These are phyloP conservation scores for Anguilla pacifica DNA, from an alignment of 2,797 vertebrate genomes.

Conservation along the genomic window DNA sequence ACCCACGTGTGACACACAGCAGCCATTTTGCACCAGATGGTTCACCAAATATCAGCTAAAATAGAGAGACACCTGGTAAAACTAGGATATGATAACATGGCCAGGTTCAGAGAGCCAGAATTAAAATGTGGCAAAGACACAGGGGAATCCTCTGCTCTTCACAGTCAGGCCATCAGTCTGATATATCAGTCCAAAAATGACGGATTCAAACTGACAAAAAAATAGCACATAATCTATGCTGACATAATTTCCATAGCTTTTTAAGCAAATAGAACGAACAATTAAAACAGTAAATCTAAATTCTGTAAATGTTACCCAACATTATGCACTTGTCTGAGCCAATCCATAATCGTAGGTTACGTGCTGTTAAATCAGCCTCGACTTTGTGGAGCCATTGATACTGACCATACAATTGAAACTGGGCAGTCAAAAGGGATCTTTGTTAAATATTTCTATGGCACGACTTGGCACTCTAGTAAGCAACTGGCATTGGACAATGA, in stretches of 20 bases:
- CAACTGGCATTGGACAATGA: neutral
- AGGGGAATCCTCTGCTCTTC: neutral
- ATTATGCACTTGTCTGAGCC: slow-evolving; percentile 10
- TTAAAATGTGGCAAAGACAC: neutral
- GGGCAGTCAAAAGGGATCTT: neutral
- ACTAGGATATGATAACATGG: neutral
- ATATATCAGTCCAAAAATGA: too few relatives aligned
- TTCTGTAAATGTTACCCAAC: neutral
- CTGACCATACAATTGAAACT: neutral
- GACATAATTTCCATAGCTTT: neutral
- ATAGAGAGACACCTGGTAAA: neutral
- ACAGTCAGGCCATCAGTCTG: too few relatives aligned
- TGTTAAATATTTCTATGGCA: neutral
- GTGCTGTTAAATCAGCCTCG: neutral
- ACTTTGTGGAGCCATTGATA: neutral
- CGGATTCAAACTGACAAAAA: neutral
- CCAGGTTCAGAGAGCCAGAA: neutral
- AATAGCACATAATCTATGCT: neutral
- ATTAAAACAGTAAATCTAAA: neutral
- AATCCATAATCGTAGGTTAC: slow-evolving; percentile 19
- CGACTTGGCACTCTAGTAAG: neutral
- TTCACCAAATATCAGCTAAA: neutral
- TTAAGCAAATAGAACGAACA: neutral
- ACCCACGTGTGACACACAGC: neutral
- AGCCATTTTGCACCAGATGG: neutral